A percentile compares a stretch with the other conserved stretches of the same genome.
Conservation (phyloP, 2,888 invertebrate species). For the Acronicta psi region DNA sequence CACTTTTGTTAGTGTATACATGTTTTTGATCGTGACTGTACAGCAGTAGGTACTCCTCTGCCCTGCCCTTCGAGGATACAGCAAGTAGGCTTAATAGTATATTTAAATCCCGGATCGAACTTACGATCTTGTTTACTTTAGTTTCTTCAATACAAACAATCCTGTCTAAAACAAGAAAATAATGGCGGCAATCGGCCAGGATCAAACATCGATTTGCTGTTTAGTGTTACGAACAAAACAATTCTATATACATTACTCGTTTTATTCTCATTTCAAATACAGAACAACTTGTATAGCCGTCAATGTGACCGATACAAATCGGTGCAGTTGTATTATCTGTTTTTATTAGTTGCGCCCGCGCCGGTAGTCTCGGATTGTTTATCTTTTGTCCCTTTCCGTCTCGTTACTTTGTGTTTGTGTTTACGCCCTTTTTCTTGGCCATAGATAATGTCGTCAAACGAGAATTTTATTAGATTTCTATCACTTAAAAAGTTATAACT, state of each 20-base stretch:
- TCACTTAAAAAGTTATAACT: slow-evolving; percentile 72
- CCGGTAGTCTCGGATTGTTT: slow-evolving; percentile 60
- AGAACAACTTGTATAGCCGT: slow-evolving; percentile 57
- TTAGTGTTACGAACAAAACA: slow-evolving; percentile 63
- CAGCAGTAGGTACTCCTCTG: too few relatives aligned
- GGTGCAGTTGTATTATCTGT: slow-evolving; percentile 54
- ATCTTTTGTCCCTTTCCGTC: slow-evolving; percentile 59
- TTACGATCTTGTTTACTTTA: slow-evolving; percentile 14
- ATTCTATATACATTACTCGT: slow-evolving; percentile 57
- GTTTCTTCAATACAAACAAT: slow-evolving; percentile 29
- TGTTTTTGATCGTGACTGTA: too few relatives aligned
- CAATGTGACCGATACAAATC: slow-evolving; percentile 62
- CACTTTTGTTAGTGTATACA: too few relatives aligned
- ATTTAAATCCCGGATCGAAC: slow-evolving; percentile 18
- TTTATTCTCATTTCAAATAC: slow-evolving; percentile 44
- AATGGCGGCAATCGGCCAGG: slow-evolving; percentile 58
- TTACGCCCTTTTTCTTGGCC: slow-evolving; percentile 67
- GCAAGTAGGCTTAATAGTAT: too few relatives aligned
- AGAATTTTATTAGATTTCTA: slow-evolving; percentile 71
- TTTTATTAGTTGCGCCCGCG: slow-evolving; percentile 61
- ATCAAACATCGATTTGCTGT: slow-evolving; percentile 61
- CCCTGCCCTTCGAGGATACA: too few relatives aligned
- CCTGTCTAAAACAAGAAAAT: slow-evolving; percentile 55
- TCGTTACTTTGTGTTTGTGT: slow-evolving; percentile 70
- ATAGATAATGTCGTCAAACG: slow-evolving; percentile 80